These are phyloP conservation scores for Hydrophis major DNA, from an alignment of 2,797 vertebrate genomes.

Conservation along the genomic window DNA sequence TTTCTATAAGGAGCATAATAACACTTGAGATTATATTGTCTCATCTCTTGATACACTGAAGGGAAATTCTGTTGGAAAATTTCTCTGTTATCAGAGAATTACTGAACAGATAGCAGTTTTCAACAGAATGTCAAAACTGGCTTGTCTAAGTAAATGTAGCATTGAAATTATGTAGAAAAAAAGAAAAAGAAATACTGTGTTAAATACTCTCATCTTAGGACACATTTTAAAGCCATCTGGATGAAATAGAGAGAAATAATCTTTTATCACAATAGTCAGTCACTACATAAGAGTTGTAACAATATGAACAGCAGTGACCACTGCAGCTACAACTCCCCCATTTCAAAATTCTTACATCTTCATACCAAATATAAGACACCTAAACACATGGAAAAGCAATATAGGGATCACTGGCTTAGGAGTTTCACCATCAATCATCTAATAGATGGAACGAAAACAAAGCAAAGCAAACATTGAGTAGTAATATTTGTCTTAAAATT, in stretches of 20 bases:
- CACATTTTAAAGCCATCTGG: slow-evolving; percentile 72
- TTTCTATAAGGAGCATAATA: slow-evolving; percentile 21
- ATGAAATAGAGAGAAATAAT: slow-evolving; percentile 67
- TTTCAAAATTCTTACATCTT: not conserved
- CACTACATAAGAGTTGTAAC: slow-evolving; percentile 59
- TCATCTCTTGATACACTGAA: slow-evolving; percentile 39
- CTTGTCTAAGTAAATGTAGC: slow-evolving; percentile 68
- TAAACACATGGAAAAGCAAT: not conserved
- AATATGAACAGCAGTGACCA: slow-evolving; percentile 50
- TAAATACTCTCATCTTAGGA: slow-evolving; percentile 65
- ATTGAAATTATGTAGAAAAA: slow-evolving; percentile 63
- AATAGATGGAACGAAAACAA: slow-evolving; percentile 21
- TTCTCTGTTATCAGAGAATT: slow-evolving; percentile 49
- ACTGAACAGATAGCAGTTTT: slow-evolving; percentile 58
- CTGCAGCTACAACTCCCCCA: slow-evolving; percentile 40
- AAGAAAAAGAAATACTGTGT: slow-evolving; percentile 66
- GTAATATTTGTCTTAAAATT: slow-evolving; percentile 27
- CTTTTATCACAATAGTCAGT: slow-evolving; percentile 56
- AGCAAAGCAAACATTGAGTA: not conserved
- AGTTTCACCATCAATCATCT: slow-evolving; percentile 41
- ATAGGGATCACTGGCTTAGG: slow-evolving; percentile 51
- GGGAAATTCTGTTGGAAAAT: slow-evolving; percentile 52
- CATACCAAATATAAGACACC: not conserved
- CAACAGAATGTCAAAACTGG: slow-evolving; percentile 63
- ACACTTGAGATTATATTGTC: slow-evolving; percentile 31